Base-by-base conservation (phyloP, 2,888 invertebrate genomes). In the Oscheius sp. region DNA sequence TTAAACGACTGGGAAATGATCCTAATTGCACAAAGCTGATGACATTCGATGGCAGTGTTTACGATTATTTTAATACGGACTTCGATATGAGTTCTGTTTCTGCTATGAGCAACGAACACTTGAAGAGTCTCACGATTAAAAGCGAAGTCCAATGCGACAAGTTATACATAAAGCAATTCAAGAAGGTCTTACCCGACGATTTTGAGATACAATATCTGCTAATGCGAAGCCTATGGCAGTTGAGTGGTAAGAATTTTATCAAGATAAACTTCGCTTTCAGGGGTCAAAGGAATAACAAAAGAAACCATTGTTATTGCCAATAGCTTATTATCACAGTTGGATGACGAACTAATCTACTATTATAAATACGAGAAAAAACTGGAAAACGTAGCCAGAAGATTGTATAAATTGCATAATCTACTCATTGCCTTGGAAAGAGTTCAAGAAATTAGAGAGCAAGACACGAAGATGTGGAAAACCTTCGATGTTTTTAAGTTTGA, bases 321-420 rank as follows among this genome's bases (percentile, higher is more conserved):
- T 15, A 15, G 17, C 20, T n/a, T 45, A 15, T 3, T 27, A n/a
- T 15, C 17, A 10, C 42, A 42, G 4, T 17, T 61, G n/a, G 27
- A 25, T 10, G 61, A 61, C 5, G 61, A 61, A 45, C 17, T 61
- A 6, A 15, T n/a, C 10, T 61, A 25, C 45, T 61, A 61, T 17
- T 61, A 61, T 23, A 42, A 61, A 45, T 45, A 45, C 17, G 31
- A 29, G 17, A 61, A 61, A 17, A 61, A 45, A 17, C 4, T 29
- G 27, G 31, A 20, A 20, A 61, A 45, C 29, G 27, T 45, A 23
- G 61, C 61, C 1, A 29, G 29, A 1, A 42, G 61, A 20, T 45
- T 61, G 17, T 61, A 61, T 45, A 42, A 45, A 45, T 17, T 61
- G 10, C 42, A 61, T 17, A 61, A 61, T 29, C n/a, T 61, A n/a